These are phyloP conservation scores for Paguma larvata DNA, from an alignment of 2,797 vertebrate species.

Conservation along the genomic window DNA sequence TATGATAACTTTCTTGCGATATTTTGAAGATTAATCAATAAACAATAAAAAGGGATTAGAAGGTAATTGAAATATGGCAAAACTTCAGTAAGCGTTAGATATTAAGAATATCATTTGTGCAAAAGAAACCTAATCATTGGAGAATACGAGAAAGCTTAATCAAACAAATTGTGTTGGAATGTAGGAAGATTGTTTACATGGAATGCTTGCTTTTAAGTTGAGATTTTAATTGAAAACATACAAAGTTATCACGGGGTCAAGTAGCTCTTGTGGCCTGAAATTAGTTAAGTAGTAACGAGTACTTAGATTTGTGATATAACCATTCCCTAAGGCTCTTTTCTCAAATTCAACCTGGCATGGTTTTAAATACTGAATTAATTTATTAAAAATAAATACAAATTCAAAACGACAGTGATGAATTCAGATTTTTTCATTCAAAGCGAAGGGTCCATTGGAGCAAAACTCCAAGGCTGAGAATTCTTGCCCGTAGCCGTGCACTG, in stretches of 20 bases:
- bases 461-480: neutral
- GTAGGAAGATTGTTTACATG: neutral
- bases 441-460: neutral
- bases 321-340: neutral
- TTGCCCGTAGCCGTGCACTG: neutral
- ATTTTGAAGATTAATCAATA: neutral
- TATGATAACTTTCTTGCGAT: neutral
- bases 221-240: slow-evolving; percentile 59
- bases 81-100: neutral
- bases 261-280: slow-evolving; percentile 48
- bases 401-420: neutral
- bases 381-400: slow-evolving; percentile 42
- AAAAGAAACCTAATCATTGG: neutral
- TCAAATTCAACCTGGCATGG: slow-evolving; percentile 20
- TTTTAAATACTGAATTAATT: slow-evolving; percentile 42
- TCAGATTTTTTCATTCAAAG: slow-evolving; percentile 39
- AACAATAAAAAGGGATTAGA: neutral
- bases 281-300: slow-evolving; percentile 58
- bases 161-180: neutral
- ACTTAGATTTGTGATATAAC: slow-evolving; percentile 33
- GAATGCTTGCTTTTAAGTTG: slow-evolving; percentile 55
- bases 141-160: slow-evolving; percentile 28
- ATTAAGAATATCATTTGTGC: neutral
- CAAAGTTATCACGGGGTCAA: slow-evolving; percentile 13
- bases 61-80: neutral